Base-by-base conservation (phyloP, 2,113 vertebrate genomes). In the Brachypodius melanocephalos region DNA sequence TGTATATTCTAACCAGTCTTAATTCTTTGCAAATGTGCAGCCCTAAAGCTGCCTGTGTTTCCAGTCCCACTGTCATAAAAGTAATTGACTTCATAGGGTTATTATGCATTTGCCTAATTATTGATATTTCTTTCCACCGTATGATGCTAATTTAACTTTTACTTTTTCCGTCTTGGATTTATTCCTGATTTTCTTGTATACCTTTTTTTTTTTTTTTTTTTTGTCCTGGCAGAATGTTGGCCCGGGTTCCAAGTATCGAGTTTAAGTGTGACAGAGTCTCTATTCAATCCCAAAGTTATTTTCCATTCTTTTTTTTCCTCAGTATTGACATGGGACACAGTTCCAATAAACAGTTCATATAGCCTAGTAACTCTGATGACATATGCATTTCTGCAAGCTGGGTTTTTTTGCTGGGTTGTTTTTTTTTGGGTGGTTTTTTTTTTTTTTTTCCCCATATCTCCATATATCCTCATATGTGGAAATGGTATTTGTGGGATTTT, bases 1-100 rank as follows among this genome's bases (percentile, higher is more conserved):
- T 96, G 88, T 94, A 48, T 74, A 48, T 90, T 90, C 46, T 80
- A 93, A 78, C 76, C 67, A 83, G 59, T 65, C 78, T 66, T 97
- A 97, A 96, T 94, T 90, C 85, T 94, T 96, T 96, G 69, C 95
- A 96, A 90, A 96, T 96, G 85, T 95, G 88, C 71, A 83, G 51
- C 52, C 58, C 68, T 84, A 52, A 86, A 73, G 55, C 43, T 71
- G 82, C 59, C 65, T 84, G 34, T 83, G 63, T 94, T 96, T 88
- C 85, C 88, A 93, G 85, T 51, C 81, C 78, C 62, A 24, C 78
- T 95, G 59, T 95, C 78, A 84, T 86, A 95, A 93, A 88, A 93
- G n/a, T 94, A 94, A 93, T 91, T 94, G 90, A 88, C 72, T 96
- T 95, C 94, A 95, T 43, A 88, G 78, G 67, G 62, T 65, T 89